Evolutionary conservation across 2,113 vertebrate genomes (phyloP).

Genomic region (Mastomys natalensis): DNA sequence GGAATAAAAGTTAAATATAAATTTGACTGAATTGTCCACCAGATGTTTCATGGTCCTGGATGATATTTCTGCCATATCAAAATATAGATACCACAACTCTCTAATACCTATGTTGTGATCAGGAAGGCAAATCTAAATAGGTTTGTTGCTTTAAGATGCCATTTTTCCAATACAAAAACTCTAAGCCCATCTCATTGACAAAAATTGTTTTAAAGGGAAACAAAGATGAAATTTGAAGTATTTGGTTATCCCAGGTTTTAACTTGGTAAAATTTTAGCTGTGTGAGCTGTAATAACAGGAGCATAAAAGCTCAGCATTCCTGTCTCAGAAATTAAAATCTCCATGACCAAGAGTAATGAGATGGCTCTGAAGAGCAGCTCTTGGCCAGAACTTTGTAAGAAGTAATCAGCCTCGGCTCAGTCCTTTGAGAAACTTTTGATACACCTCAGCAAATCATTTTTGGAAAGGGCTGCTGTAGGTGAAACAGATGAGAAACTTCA

Average conservation of each 20-base stretch:
- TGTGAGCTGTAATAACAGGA: background rate
- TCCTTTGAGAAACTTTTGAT: background rate
- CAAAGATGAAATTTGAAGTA: background rate
- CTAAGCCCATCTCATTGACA: background rate
- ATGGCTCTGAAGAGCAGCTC: background rate
- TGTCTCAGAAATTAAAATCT: constrained; percentile 22
- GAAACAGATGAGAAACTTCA: background rate
- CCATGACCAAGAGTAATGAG: constrained; percentile 5
- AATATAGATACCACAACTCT: background rate
- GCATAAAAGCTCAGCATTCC: background rate
- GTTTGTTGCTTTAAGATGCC: background rate
- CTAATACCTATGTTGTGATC: background rate
- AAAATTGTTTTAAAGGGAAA: background rate
- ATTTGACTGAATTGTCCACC: background rate
- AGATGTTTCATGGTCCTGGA: background rate
- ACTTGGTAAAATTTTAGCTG: constrained; percentile 11
- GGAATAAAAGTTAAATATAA: constrained; percentile 12
- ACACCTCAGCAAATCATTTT: background rate
- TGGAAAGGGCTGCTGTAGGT: background rate
- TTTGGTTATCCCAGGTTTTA: background rate
- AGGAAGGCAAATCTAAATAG: background rate
- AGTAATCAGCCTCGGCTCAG: background rate
- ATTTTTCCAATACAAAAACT: background rate
- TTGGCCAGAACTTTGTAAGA: background rate
- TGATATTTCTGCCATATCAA: background rate